Conservation (phyloP, 2,888 invertebrate genomes). For the Gari tellinella region DNA sequence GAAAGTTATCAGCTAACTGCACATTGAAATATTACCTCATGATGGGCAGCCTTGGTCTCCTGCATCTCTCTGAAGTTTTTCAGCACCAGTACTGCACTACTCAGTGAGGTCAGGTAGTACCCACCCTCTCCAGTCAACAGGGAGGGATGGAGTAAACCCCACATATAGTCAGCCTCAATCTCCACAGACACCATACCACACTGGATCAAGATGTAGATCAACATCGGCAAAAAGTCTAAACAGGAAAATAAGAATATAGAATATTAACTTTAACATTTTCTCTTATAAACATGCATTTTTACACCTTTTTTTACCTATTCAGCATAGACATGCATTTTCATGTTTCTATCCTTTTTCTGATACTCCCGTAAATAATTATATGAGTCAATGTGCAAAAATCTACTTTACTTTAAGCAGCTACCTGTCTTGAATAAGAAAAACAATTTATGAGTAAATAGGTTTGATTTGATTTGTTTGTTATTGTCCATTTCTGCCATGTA, state of each 20-base stretch:
- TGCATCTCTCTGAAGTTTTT: constrained; percentile 87
- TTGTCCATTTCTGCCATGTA: too few species aligned
- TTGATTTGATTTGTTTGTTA: too few species aligned
- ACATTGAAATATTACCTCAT: constrained; percentile 61
- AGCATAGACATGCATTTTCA: too few species aligned
- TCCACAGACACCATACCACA: constrained; percentile 96
- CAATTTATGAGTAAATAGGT: too few species aligned
- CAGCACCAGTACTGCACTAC: constrained; percentile 95
- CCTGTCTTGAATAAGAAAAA: too few species aligned
- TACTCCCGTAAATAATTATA: too few species aligned
- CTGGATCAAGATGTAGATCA: constrained; percentile 96
- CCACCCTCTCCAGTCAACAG: constrained; percentile 96
- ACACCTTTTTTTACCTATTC: too few species aligned
- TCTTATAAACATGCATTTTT: too few species aligned
- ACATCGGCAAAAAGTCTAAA: constrained; percentile 94
- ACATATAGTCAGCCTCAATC: constrained; percentile 98
- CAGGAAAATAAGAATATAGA: neutral
- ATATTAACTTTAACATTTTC: too few species aligned
- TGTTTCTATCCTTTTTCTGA: too few species aligned
- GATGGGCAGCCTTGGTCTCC: constrained; percentile 66
- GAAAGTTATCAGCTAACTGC: neutral
- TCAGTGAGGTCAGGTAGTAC: constrained; percentile 96
- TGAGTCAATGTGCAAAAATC: too few species aligned
- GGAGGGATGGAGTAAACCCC: constrained; percentile 95
- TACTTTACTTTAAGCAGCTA: too few species aligned